Percentiles rank a stretch among this genome's conserved stretches.
Conservation (phyloP, 30 jellyfish, hydroid and myxozoan genomes). For the Mastigias papua region DNA sequence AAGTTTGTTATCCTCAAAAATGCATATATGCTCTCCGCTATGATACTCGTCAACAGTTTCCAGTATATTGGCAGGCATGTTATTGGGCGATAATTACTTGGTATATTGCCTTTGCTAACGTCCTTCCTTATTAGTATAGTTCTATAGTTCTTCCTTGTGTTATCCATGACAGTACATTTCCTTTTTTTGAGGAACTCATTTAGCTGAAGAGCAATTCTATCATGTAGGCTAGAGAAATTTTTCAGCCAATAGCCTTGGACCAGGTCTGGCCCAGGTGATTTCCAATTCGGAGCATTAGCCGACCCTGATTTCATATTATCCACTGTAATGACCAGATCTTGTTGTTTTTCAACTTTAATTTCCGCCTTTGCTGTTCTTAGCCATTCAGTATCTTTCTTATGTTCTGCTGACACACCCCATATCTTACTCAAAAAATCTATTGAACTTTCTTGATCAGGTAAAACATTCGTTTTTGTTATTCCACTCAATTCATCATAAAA, state of each 20-base stretch:
- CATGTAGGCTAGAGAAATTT: constrained; percentile 16
- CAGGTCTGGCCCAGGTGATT: constrained; percentile 41
- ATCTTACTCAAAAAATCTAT: neutral
- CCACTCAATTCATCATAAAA: neutral
- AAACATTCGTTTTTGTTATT: neutral
- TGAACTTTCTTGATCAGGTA: neutral
- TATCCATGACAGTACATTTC: constrained; percentile 42
- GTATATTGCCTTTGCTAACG: constrained; percentile 27
- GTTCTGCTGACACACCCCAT: neutral
- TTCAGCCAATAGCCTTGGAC: constrained; percentile 26
- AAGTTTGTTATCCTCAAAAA: neutral
- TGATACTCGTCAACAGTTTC: constrained; percentile 42
- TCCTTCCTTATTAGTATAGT: constrained; percentile 7
- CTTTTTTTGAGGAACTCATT: constrained; percentile 43
- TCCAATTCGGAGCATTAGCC: constrained; percentile 47
- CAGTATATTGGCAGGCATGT: constrained; percentile 30
- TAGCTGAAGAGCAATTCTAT: constrained; percentile 34
- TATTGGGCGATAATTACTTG: constrained; percentile 41
- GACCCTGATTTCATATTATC: constrained; percentile 2
- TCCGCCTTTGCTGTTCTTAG: neutral
- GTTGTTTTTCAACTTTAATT: neutral
- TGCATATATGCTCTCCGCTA: constrained; percentile 35
- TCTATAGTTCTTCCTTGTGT: constrained; percentile 42
- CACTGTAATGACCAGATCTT: neutral
- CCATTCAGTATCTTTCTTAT: neutral